Conservation (phyloP, 2,888 invertebrate species). For the Brachyptera putata region DNA sequence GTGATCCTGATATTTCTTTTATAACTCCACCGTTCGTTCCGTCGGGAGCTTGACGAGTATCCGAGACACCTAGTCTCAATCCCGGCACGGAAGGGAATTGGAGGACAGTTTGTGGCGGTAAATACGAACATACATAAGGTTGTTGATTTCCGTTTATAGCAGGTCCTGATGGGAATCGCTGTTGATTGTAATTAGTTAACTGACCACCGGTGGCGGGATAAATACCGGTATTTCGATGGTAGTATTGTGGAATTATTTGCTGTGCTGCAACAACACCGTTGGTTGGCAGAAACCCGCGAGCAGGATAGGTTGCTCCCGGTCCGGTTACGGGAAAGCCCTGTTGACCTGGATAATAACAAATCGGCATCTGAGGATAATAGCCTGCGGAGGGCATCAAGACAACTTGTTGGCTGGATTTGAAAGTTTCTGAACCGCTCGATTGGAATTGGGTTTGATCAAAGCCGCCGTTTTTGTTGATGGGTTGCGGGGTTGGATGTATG, state of each 20-base stretch:
- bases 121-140: conserved; percentile 3
- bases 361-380: neutral
- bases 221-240: neutral
- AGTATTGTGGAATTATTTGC: neutral
- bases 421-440: neutral
- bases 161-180: neutral
- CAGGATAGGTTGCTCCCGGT: neutral
- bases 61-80: neutral
- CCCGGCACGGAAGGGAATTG: too few relatives aligned
- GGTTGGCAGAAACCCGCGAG: neutral
- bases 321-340: conserved; percentile 3
- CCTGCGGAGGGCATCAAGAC: conserved; percentile 35
- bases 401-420: conserved; percentile 40
- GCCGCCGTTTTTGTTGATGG: too few relatives aligned
- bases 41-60: neutral
- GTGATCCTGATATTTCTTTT: neutral
- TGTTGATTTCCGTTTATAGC: too few relatives aligned
- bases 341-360: conserved; percentile 7
- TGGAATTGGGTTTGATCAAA: neutral
- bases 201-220: neutral
- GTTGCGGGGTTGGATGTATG: neutral
- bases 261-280: neutral
- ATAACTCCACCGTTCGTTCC: neutral
- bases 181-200: neutral
- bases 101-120: neutral